phyloP scores from a whole-genome alignment of 37 sponge, comb jelly and placozoan species.

The Oopsacas minuta region DNA sequence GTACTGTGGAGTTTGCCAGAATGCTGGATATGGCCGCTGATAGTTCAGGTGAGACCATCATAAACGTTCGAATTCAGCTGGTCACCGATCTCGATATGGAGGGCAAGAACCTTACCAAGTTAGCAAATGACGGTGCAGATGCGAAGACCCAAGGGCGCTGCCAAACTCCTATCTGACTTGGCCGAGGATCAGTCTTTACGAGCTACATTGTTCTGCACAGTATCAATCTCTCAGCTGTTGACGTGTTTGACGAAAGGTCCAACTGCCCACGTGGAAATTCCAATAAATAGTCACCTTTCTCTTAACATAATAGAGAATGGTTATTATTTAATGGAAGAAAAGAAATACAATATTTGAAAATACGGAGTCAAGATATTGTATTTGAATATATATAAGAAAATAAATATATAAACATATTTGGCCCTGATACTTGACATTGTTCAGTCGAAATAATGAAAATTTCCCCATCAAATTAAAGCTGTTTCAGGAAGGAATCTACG shows the following conservation, averaged over 20 bases:
- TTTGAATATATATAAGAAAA: too few relatives aligned
- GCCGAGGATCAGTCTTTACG: conserved; percentile 16
- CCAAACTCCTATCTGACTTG: conserved; percentile 15
- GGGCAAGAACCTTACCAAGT: conserved; percentile 7
- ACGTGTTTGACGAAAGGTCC: conserved; percentile 11
- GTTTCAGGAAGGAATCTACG: too few relatives aligned
- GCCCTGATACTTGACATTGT: too few relatives aligned
- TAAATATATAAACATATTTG: too few relatives aligned
- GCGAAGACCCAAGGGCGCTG: conserved; percentile 6
- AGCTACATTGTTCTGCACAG: conserved; percentile 16
- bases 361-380: too few relatives aligned
- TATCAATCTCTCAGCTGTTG: conserved; percentile 12
- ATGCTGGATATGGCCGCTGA: conserved; percentile 20
- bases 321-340: too few relatives aligned
- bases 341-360: too few relatives aligned
- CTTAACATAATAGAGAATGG: too few relatives aligned
- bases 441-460: too few relatives aligned
- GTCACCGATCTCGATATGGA: conserved; percentile 15
- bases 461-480: too few relatives aligned
- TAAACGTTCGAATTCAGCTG: conserved; percentile 1
- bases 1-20: conserved; percentile 1
- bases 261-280: too few relatives aligned
- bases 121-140: conserved; percentile 13
- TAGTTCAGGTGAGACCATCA: conserved; percentile 11
- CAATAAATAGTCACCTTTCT: too few relatives aligned